Evolutionary conservation across 2,888 invertebrate species (phyloP).

Genomic region (Drosophila melanocephala): DNA sequence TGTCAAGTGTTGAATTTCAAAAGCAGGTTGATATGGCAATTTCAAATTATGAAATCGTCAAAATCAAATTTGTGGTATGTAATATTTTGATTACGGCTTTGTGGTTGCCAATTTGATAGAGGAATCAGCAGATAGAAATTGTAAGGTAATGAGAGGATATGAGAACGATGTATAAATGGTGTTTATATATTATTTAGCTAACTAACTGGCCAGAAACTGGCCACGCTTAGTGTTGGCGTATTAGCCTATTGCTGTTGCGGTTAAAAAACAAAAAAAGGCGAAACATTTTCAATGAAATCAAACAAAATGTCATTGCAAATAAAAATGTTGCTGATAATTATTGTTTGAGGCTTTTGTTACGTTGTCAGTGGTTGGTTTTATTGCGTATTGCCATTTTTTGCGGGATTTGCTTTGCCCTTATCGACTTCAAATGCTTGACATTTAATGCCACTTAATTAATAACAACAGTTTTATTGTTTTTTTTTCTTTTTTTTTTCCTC

Average conservation of each 20-base stretch:
- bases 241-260: constrained; percentile 39
- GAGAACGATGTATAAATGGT: background rate
- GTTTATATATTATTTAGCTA: constrained; percentile 12
- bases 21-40: constrained; percentile 34
- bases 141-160: no score
- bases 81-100: constrained; percentile 40
- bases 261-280: constrained; percentile 4
- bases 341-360: constrained; percentile 10
- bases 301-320: constrained; percentile 53
- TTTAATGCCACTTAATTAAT: constrained; percentile 75
- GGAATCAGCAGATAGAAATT: background rate
- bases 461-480: constrained; percentile 51
- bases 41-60: constrained; percentile 44
- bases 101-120: constrained; percentile 14
- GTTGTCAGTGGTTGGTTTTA: constrained; percentile 15
- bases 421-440: constrained; percentile 29
- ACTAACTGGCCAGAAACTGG: constrained; percentile 13
- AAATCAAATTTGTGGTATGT: constrained; percentile 58
- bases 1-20: constrained; percentile 40
- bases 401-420: constrained; percentile 18
- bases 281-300: constrained; percentile 56
- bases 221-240: constrained; percentile 8
- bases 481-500: constrained; percentile 38
- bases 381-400: constrained; percentile 13
- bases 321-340: constrained; percentile 34